Percentiles rank a stretch among this genome's conserved stretches.
These are phyloP conservation scores for Macropodus opercularis DNA, from an alignment of 2,797 vertebrate genomes.

Conservation along the genomic window DNA sequence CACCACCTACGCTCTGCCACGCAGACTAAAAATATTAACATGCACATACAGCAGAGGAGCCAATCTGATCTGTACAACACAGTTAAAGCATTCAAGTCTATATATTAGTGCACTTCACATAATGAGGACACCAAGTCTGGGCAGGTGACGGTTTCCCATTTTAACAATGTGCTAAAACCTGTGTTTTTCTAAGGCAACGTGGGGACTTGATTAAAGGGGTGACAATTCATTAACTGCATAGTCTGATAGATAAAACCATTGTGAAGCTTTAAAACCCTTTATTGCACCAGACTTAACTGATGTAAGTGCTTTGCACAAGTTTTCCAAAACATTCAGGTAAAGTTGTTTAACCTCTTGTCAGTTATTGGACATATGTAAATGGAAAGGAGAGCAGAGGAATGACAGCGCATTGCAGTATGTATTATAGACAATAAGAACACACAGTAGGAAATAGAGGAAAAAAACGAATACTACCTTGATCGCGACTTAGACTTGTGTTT, in stretches of 20 bases:
- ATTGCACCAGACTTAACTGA: conserved; percentile 26
- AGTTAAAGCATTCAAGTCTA: conserved; percentile 12
- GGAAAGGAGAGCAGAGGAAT: conserved; percentile 58
- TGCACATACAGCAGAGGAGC: conserved; percentile 30
- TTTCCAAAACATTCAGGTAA: conserved; percentile 20
- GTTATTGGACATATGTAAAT: conserved; percentile 27
- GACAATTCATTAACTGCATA: conserved; percentile 11
- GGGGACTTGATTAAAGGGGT: neutral
- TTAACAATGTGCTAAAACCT: conserved; percentile 13
- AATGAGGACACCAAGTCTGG: neutral
- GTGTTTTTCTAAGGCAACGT: neutral
- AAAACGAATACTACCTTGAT: conserved; percentile 99
- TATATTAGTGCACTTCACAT: conserved; percentile 3
- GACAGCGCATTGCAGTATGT: no score
- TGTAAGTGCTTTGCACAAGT: conserved; percentile 19
- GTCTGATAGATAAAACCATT: conserved; percentile 16
- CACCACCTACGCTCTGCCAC: conserved; percentile 18
- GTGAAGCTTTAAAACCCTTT: conserved; percentile 24
- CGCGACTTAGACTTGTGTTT: conserved; percentile 99
- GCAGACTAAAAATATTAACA: conserved; percentile 42
- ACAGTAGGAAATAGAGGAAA: conserved; percentile 73
- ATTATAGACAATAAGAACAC: conserved; percentile 75
- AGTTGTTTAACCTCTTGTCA: conserved; percentile 12
- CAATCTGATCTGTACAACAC: conserved; percentile 17
- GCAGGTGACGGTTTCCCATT: conserved; percentile 9